These are phyloP conservation scores for Ptychoptera albimana DNA, from an alignment of 2,888 invertebrate species.

Conservation along the genomic window DNA sequence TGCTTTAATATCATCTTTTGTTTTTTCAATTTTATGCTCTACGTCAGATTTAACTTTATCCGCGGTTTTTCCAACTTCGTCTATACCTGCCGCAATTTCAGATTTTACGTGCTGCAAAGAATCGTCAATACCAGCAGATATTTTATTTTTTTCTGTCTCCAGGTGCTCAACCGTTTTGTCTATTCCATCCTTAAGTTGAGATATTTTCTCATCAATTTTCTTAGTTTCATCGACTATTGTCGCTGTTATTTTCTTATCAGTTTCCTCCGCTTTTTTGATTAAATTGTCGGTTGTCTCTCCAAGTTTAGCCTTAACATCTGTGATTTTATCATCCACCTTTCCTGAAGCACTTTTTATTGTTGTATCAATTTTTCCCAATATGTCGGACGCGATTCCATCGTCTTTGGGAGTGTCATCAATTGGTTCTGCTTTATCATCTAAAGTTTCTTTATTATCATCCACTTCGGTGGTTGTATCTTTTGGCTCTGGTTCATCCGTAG, in stretches of 20 bases:
- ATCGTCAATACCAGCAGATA: slow-evolving; percentile 3
- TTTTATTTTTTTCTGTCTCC: neutral
- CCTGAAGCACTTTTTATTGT: slow-evolving; percentile 1
- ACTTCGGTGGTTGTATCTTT: slow-evolving; percentile 5
- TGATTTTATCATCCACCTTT: slow-evolving; percentile 7
- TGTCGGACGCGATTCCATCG: neutral
- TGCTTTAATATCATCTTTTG: neutral
- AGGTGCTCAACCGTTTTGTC: slow-evolving; percentile 5
- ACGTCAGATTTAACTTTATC: slow-evolving; percentile 8
- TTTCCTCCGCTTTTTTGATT: slow-evolving; percentile 7
- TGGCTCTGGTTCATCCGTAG: slow-evolving; percentile 5
- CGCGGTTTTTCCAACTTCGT: slow-evolving; percentile 4
- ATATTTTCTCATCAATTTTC: slow-evolving; percentile 7
- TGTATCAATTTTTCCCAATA: neutral
- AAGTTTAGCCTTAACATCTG: slow-evolving; percentile 8
- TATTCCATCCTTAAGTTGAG: slow-evolving; percentile 1
- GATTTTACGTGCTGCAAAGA: neutral
- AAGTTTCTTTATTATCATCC: slow-evolving; percentile 9
- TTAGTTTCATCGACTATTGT: slow-evolving; percentile 6
- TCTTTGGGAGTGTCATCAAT: slow-evolving; percentile 5
- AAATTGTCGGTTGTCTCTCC: slow-evolving; percentile 8
- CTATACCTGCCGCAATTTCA: neutral
- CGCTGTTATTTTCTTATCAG: slow-evolving; percentile 6
- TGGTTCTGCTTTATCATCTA: slow-evolving; percentile 12
- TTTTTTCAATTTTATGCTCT: slow-evolving; percentile 4